Percentiles rank a stretch among this genome's conserved stretches.
Evolutionary conservation across 2,113 vertebrate species (phyloP).

Genomic region (Atractosteus spatula): DNA sequence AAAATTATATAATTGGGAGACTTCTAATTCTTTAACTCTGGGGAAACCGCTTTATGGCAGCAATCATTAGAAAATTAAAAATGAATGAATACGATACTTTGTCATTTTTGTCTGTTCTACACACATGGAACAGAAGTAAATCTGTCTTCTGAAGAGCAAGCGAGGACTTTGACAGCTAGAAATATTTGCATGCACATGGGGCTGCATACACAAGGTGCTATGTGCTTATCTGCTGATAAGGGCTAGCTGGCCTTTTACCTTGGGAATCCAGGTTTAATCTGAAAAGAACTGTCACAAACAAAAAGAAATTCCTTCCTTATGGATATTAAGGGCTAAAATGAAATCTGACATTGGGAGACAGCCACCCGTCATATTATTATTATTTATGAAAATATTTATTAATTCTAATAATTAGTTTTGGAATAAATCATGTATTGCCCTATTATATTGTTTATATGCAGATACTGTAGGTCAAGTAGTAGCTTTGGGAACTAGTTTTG

Average conservation of each 20-base stretch:
- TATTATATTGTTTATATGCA: constrained; percentile 7
- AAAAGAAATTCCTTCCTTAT: constrained; percentile 36
- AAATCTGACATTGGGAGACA: constrained; percentile 38
- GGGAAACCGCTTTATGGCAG: no score
- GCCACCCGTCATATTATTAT: constrained; percentile 53
- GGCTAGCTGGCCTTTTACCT: constrained; percentile 46
- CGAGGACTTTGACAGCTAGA: constrained; percentile 30
- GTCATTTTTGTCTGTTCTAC: no score
- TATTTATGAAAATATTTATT: constrained; percentile 38
- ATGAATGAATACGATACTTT: no score
- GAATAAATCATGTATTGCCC: constrained; percentile 26
- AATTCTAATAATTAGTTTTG: constrained; percentile 27
- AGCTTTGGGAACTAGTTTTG: no score
- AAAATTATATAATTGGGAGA: no score
- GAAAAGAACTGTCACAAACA: constrained; percentile 41
- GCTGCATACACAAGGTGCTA: constrained; percentile 39
- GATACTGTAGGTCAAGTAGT: no score
- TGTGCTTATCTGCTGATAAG: constrained; percentile 47
- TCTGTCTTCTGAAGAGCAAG: neutral
- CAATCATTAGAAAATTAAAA: no score
- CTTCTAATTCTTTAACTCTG: no score
- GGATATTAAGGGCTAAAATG: constrained; percentile 33
- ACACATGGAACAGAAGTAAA: neutral
- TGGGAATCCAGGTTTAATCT: constrained; percentile 43
- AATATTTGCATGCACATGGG: constrained; percentile 42